These are phyloP conservation scores for Embiotoca jacksoni DNA, from an alignment of 2,113 vertebrate genomes.

Conservation along the genomic window DNA sequence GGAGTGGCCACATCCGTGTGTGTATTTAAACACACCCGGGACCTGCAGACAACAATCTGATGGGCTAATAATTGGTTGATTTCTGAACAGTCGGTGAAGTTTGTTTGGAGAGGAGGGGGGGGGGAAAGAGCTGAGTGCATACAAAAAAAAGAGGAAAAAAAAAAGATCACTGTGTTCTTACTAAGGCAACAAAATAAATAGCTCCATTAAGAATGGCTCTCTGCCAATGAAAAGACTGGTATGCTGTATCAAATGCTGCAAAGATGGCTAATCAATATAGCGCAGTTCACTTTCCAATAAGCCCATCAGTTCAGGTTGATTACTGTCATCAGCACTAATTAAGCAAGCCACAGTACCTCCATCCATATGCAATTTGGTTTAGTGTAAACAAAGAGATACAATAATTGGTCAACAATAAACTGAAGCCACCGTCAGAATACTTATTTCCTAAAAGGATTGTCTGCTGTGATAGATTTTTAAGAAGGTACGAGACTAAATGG, in stretches of 20 bases:
- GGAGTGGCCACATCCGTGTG: conserved; percentile 48
- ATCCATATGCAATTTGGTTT: conserved; percentile 16
- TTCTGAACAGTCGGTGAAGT: conserved; percentile 52
- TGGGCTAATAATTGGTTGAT: conserved; percentile 67
- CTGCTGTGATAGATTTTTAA: not conserved
- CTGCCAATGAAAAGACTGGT: conserved; percentile 44
- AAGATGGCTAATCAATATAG: conserved; percentile 67
- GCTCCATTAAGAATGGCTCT: conserved; percentile 19
- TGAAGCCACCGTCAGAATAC: not conserved
- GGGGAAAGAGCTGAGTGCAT: too few relatives aligned
- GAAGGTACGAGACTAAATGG: not conserved
- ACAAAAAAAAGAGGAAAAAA: not conserved
- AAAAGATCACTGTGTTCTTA: conserved; percentile 43
- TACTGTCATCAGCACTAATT: conserved; percentile 66
- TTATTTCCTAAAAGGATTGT: not conserved
- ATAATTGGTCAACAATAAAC: conserved; percentile 14
- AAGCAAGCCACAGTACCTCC: conserved; percentile 39
- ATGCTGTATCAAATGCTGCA: conserved; percentile 56
- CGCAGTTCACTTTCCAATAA: conserved; percentile 63
- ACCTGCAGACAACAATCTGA: conserved; percentile 54
- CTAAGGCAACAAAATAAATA: conserved; percentile 35
- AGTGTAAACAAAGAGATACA: conserved; percentile 33
- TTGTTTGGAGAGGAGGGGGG: conserved; percentile 10
- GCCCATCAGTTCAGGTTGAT: conserved; percentile 62
- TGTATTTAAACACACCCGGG: not conserved